Percentiles rank a stretch among this genome's conserved stretches.
Evolutionary conservation across 2,113 vertebrate species (phyloP).

Genomic region (Engystomops pustulosus): DNA sequence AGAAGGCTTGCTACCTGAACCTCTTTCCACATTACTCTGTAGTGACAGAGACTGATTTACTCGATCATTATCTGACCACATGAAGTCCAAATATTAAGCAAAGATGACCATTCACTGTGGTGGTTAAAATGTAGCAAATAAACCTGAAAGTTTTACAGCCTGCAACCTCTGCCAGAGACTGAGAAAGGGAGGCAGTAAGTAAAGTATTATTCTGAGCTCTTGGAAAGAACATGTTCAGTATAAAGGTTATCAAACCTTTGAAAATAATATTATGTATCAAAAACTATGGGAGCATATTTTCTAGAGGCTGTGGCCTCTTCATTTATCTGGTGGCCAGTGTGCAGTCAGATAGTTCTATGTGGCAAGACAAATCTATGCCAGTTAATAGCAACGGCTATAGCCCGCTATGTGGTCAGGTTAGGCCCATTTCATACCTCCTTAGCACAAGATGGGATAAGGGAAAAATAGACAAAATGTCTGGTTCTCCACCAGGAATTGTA

Average conservation of each 20-base stretch:
- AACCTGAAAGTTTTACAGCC: constrained; percentile 1
- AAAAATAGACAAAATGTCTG: too few relatives aligned
- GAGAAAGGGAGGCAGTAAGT: not conserved
- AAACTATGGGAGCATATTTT: not conserved
- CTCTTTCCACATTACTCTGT: not conserved
- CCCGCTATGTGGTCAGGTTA: too few relatives aligned
- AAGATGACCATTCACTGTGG: not conserved
- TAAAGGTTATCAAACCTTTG: not conserved
- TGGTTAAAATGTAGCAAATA: not conserved
- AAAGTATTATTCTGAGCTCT: not conserved
- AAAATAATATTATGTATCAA: not conserved
- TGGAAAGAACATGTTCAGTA: not conserved
- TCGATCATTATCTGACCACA: not conserved
- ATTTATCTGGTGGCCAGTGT: too few relatives aligned
- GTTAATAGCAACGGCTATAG: too few relatives aligned
- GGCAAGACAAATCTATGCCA: too few relatives aligned
- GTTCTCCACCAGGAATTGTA: too few relatives aligned
- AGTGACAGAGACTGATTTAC: not conserved
- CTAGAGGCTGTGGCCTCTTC: too few relatives aligned
- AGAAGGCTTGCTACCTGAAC: not conserved
- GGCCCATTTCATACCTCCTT: too few relatives aligned
- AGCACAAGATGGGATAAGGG: too few relatives aligned
- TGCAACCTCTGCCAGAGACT: not conserved
- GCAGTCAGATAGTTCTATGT: too few relatives aligned
- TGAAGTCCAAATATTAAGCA: constrained; percentile 25